These are phyloP conservation scores for Desoria tigrina DNA, from an alignment of 2,888 invertebrate species.

Conservation along the genomic window DNA sequence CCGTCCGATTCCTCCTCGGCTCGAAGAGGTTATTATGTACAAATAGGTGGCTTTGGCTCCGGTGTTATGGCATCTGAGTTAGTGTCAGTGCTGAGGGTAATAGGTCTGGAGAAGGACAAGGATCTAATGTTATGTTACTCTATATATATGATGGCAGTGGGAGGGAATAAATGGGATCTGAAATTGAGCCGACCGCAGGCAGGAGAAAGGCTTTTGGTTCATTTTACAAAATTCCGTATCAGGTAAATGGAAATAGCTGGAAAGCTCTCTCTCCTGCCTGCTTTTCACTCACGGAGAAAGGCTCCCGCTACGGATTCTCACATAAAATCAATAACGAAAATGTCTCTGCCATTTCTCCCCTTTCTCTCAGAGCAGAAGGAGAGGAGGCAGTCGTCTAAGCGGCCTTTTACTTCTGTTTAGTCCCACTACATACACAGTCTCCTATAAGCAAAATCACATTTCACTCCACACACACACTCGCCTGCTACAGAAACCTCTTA, in stretches of 20 bases:
- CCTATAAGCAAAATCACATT: conserved; percentile 15
- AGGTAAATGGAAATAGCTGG: conserved; percentile 14
- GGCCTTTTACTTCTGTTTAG: conserved; percentile 12
- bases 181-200: conserved; percentile 24
- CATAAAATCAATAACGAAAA: conserved; percentile 38
- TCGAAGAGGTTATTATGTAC: conserved; percentile 15
- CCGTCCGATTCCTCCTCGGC: conserved; percentile 3
- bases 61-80: neutral
- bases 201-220: conserved; percentile 20
- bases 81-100: neutral
- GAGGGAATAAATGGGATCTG: conserved; percentile 18
- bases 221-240: conserved; percentile 18
- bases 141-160: too few relatives aligned
- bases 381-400: neutral
- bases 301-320: conserved; percentile 33
- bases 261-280: conserved; percentile 7
- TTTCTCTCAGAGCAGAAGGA: neutral
- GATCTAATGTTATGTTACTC: neutral
- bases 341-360: conserved; percentile 33
- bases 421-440: conserved; percentile 15
- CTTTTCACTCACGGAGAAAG: conserved; percentile 18
- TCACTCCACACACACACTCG: too few relatives aligned
- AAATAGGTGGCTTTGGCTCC: conserved; percentile 5
- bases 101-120: neutral
- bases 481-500: too few relatives aligned